Conservation (phyloP, 2,888 invertebrate species). For the Ophonus ardosiacus region DNA sequence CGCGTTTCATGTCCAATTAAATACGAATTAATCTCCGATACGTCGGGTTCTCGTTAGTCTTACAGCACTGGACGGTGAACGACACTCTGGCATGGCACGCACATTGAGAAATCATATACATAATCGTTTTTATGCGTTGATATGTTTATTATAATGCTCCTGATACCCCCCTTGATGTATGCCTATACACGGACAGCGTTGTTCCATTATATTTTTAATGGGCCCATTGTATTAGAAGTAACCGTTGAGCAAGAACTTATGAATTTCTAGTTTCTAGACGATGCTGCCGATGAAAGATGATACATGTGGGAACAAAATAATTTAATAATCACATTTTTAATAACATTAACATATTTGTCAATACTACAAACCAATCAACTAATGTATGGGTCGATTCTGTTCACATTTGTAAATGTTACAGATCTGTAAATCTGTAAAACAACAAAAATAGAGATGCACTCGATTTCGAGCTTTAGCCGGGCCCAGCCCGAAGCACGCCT, state of each 20-base stretch:
- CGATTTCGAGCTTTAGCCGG: no score
- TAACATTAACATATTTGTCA: no score
- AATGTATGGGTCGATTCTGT: no score
- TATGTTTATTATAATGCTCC: conserved; percentile 24
- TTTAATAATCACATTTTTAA: not conserved
- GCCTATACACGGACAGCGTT: conserved; percentile 7
- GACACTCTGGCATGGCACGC: not conserved
- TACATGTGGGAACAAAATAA: not conserved
- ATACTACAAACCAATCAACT: no score
- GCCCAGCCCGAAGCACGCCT: no score
- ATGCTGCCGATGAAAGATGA: conserved; percentile 4
- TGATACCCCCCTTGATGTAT: conserved; percentile 22
- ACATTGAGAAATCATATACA: conserved; percentile 28
- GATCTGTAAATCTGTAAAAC: no score
- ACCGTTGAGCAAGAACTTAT: not conserved
- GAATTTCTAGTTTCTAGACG: not conserved
- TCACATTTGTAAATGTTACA: no score
- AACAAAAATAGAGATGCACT: no score
- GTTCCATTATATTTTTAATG: conserved; percentile 41
- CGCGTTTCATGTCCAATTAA: conserved; percentile 49
- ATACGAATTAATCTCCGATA: conserved; percentile 58
- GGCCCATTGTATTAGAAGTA: conserved; percentile 20
- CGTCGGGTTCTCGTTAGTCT: conserved; percentile 53
- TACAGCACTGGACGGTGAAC: not conserved
- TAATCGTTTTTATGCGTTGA: conserved; percentile 35